phyloP scores from a whole-genome alignment of 1,140 invertebrate genomes.

The Uloborus diversus region DNA sequence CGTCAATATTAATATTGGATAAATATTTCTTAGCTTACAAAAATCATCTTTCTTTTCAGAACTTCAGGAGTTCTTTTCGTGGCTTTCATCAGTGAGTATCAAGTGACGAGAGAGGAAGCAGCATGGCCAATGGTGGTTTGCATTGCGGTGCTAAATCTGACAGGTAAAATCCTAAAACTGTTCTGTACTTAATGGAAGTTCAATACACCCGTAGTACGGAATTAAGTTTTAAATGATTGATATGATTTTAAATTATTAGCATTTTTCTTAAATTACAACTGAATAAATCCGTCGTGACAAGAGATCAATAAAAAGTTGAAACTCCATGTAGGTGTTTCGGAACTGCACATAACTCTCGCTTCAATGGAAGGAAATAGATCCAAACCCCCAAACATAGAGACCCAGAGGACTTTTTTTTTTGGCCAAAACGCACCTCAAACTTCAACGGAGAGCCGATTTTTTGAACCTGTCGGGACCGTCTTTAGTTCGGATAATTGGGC shows the following conservation, averaged over 20 bases:
- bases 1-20: neutral
- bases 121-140: conserved; percentile 48
- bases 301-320: too few species aligned
- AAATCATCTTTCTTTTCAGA: neutral
- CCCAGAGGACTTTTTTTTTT: too few species aligned
- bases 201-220: neutral
- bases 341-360: too few species aligned
- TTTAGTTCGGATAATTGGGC: too few species aligned
- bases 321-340: too few species aligned
- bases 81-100: conserved; percentile 40
- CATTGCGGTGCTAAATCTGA: conserved; percentile 26
- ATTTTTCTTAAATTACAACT: neutral
- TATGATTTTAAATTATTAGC: neutral
- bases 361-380: too few species aligned
- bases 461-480: too few species aligned
- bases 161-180: neutral
- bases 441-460: too few species aligned
- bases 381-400: too few species aligned
- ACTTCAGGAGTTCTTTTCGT: conserved; percentile 50
- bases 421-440: too few species aligned
- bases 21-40: neutral
- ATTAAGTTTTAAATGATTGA: neutral
- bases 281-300: too few species aligned
- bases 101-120: conserved; percentile 32
- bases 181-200: too few species aligned